Evolutionary conservation across 2,113 vertebrate genomes (phyloP), one percentile per base, ranked within the genome.

Genomic region (Danio rerio): DNA sequence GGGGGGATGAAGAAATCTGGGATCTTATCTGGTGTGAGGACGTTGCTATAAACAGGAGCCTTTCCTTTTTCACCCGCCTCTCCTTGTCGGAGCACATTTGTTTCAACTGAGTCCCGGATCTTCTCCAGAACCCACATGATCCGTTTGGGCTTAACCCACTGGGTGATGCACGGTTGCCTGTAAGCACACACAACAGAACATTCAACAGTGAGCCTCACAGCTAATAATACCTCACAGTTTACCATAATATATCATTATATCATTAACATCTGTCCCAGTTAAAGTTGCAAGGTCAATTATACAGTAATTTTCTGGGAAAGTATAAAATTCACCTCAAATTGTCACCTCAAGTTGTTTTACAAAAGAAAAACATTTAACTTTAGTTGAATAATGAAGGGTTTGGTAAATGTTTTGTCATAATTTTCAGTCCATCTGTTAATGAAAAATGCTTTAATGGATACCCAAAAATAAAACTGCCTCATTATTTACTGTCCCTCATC

Each of bases 1-100:
- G 97, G 98, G 0, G 98, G 98, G 82, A 99, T 99, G 87, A 98
- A 99, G 82, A 99, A 99, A 87, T 98, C 98, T 0, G 98, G 98
- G 90, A 99, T 99, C 89, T 98, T 99, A 89, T 98, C 98, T 0
- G 97, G 98, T 1, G 98, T 98, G 88, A 99, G 96, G 82, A 99
- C 97, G 6, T 99, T 99, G 91, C 96, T 97, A 91, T 97, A 97
- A 10, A 93, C 84, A 9, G 95, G 92, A 0, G 93, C 88, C 31
- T 91, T 66, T 49, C 88, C 85, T 81, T 91, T 90, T 18, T 96
- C 95, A 6, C 95, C 95, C 0, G 83, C 85, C 0, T 96, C 95
- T 0, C 90, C 90, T 31, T 91, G 91, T 0, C 96, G 94, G 53
- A 95, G 68, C 0, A 92, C 83, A 0, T 93, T 90, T 2, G 93